Evolutionary conservation across 2,797 vertebrate species (phyloP), one percentile per base, ranked within the genome.

Genomic region (Tragopan temminckii): DNA sequence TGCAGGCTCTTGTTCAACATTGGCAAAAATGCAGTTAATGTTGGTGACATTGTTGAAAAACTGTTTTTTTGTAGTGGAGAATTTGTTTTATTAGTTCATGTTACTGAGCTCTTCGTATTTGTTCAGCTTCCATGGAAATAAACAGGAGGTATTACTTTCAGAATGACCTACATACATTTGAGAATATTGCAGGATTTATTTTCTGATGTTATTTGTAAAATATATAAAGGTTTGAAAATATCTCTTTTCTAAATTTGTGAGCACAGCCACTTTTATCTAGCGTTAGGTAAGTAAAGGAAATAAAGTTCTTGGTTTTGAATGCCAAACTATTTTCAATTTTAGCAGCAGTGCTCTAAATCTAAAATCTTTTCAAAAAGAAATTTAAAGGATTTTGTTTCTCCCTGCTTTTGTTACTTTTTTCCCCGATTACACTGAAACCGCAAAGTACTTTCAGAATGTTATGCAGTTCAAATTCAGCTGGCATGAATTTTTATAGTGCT

Each of bases 401-500:
- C 38, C 15, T 7, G 81, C 14, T 63, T 63, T 31, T 31, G 61
- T 63, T 63, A 63, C 33, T 46, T 21, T 74, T 86, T 90, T 80
- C 89, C 66, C 43, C 59, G 42, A 77, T 69, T 81, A 46, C 19
- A 90, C 62, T 40, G 63, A 90, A 93, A 75, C 59, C 52, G 76
- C 29, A 85, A 82, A 76, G 31, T 68, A 31, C 23, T 77, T 90
- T 92, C 57, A 70, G 82, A 90, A 85, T 27, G 27, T 57, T 76
- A 57, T 25, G 55, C 43, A 67, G 36, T 80, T 79, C 67, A 89
- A 31, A 23, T 35, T 94, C 83, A 95, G 76, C 45, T 71, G 68
- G 83, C 71, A 67, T 68, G 82, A 82, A 87, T 90, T 90, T 91
- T 87, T 80, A 58, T 23, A 92, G 23, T 50, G 48, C 58, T 77